Percentiles rank a stretch among this genome's conserved stretches.
Evolutionary conservation across 2,797 vertebrate species (phyloP).

Genomic region (Gallinago stenura): DNA sequence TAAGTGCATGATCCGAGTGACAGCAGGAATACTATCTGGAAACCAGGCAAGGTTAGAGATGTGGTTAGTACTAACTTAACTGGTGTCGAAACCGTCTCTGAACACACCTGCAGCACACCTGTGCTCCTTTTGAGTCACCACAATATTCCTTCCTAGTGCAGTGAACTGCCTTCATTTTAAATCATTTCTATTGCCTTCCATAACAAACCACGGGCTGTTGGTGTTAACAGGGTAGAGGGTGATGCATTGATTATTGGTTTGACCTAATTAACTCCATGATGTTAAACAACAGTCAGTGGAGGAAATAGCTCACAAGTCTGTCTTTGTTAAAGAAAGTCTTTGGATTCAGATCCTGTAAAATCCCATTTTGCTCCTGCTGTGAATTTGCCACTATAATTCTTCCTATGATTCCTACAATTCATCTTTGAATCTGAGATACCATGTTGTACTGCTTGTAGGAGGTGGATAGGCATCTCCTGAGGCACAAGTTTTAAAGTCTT

Average conservation of each 20-base stretch:
- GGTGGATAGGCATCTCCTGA: neutral
- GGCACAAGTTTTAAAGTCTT: neutral
- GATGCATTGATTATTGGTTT: conserved; percentile 50
- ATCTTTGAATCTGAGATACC: neutral
- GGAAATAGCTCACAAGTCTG: neutral
- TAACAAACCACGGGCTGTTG: neutral
- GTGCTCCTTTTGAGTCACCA: neutral
- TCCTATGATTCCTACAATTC: too few species aligned
- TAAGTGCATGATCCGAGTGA: neutral
- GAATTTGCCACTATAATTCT: neutral
- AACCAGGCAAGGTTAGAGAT: neutral
- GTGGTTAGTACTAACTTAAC: neutral
- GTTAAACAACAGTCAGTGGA: neutral
- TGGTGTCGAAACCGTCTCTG: neutral
- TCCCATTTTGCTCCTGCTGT: neutral
- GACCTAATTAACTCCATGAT: conserved; percentile 42
- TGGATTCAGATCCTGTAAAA: neutral
- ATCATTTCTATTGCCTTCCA: neutral
- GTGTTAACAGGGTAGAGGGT: neutral
- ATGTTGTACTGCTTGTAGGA: neutral
- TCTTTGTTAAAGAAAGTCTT: neutral
- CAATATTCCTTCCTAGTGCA: neutral
- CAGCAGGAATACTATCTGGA: neutral
- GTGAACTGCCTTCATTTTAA: neutral
- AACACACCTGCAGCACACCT: neutral